Percentiles rank a stretch among this genome's conserved stretches.
Conservation (phyloP, 1,140 invertebrate genomes). For the Drosophila sproati region DNA sequence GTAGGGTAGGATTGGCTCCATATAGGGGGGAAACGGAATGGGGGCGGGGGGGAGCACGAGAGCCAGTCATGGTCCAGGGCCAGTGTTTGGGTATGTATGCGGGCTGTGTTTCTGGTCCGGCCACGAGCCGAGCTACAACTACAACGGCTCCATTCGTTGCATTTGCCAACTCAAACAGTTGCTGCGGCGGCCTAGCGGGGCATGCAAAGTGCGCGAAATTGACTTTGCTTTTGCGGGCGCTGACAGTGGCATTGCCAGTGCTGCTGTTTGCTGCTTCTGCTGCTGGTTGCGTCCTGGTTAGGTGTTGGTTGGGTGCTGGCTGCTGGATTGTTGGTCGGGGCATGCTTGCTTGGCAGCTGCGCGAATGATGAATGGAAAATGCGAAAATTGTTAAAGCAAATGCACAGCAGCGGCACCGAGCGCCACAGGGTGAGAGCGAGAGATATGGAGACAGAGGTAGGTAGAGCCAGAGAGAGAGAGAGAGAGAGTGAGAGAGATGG, state of each 20-base stretch:
- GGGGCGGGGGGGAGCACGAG: background rate
- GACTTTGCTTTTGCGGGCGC: constrained; percentile 80
- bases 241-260: constrained; percentile 70
- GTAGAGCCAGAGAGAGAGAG: background rate
- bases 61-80: constrained; percentile 27
- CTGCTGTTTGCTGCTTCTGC: constrained; percentile 14
- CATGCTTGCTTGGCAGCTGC: constrained; percentile 16
- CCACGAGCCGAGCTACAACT: background rate
- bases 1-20: background rate
- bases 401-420: constrained; percentile 10
- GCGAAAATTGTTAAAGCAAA: constrained; percentile 75
- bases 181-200: constrained; percentile 30
- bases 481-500: background rate
- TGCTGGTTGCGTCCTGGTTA: constrained; percentile 8
- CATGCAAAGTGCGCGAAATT: constrained; percentile 82
- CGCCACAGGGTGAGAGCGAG: background rate
- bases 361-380: constrained; percentile 80
- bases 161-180: constrained; percentile 54
- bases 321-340: constrained; percentile 17
- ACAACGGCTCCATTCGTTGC: constrained; percentile 22
- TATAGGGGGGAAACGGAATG: background rate
- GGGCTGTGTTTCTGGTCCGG: constrained; percentile 23
- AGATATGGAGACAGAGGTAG: background rate
- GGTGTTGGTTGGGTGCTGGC: background rate
- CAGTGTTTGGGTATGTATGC: background rate